Evolutionary conservation across 1,140 invertebrate species (phyloP).

Genomic region (Zaprionus davidi): DNA sequence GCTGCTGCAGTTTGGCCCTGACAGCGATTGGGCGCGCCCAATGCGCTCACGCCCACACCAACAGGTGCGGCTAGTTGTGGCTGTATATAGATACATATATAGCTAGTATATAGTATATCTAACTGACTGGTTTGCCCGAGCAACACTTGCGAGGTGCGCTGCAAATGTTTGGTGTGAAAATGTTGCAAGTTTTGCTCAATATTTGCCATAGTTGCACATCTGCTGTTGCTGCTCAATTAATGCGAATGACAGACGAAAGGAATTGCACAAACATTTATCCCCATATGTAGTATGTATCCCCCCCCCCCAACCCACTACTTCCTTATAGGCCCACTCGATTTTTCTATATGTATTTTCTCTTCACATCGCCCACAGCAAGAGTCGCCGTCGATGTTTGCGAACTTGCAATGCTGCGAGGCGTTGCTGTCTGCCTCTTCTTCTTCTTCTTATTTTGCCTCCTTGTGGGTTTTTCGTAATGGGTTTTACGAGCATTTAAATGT

Average conservation of each 20-base stretch:
- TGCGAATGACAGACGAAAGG: conserved; percentile 7
- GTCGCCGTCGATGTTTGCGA: no score
- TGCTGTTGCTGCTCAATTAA: conserved; percentile 1
- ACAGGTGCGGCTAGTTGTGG: conserved; percentile 30
- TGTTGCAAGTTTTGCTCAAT: conserved; percentile 8
- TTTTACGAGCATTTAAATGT: conserved; percentile 10
- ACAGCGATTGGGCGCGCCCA: conserved; percentile 32
- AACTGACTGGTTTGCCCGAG: conserved; percentile 24
- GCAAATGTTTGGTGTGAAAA: conserved; percentile 12
- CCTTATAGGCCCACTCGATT: no score
- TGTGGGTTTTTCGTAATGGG: background rate
- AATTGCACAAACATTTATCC: background rate
- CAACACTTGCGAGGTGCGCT: background rate
- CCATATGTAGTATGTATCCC: no score
- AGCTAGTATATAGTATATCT: conserved; percentile 8
- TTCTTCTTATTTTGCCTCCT: background rate
- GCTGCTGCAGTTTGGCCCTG: conserved; percentile 25
- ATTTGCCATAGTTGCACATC: conserved; percentile 12
- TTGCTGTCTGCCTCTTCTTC: no score
- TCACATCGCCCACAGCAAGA: no score
- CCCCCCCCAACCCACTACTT: no score
- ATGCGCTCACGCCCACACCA: conserved; percentile 23
- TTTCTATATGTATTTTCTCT: no score
- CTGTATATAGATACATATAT: conserved; percentile 10
- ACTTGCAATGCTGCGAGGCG: no score